phyloP scores from a whole-genome alignment of 2,888 invertebrate genomes.

The Acleris sparsana region DNA sequence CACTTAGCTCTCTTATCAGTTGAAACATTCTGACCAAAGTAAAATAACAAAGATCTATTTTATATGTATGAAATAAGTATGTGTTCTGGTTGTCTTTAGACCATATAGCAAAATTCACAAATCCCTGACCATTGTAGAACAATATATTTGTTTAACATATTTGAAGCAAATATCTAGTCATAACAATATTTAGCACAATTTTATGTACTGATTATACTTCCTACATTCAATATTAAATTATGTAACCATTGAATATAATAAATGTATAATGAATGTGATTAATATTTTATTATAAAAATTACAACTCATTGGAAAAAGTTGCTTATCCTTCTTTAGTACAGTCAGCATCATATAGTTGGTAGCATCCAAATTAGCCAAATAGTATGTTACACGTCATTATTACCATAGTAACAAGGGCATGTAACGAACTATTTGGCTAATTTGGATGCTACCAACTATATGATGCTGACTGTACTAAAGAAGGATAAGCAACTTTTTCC shows the following conservation, averaged over 20 bases:
- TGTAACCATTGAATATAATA: constrained; percentile 20
- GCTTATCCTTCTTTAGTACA: too few relatives aligned
- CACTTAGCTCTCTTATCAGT: constrained; percentile 15
- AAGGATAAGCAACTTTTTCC: too few relatives aligned
- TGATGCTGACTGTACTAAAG: too few relatives aligned
- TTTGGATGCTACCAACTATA: too few relatives aligned
- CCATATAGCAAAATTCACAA: not conserved
- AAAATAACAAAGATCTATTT: not conserved
- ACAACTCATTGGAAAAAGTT: too few relatives aligned
- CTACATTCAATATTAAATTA: constrained; percentile 8
- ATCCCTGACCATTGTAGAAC: too few relatives aligned
- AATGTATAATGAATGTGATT: constrained; percentile 4
- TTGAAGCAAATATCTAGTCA: constrained; percentile 23
- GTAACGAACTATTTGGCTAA: too few relatives aligned
- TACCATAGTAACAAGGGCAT: too few relatives aligned
- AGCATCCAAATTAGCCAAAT: too few relatives aligned
- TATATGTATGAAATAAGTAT: not conserved
- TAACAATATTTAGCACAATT: not conserved
- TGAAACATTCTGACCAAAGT: too few relatives aligned
- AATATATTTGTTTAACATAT: not conserved
- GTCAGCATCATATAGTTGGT: too few relatives aligned
- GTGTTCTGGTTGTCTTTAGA: constrained; percentile 19
- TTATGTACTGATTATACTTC: not conserved
- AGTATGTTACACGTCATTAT: too few relatives aligned
- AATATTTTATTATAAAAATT: not conserved